Conservation (phyloP, 2,888 invertebrate species). For the Malthinus seriepunctatus region DNA sequence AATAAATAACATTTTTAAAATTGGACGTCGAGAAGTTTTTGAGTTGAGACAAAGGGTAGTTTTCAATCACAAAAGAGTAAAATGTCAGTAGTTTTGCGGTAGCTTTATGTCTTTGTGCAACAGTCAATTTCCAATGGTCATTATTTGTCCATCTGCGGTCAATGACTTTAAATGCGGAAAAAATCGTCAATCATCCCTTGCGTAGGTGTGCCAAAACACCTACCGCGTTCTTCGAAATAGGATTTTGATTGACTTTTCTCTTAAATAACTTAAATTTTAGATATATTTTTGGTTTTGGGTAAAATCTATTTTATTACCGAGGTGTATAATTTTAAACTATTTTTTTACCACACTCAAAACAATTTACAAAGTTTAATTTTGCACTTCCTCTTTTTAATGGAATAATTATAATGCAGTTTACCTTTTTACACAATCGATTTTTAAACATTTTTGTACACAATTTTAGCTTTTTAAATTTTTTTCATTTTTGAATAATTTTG, state of each 20-base stretch:
- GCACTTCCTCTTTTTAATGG: neutral
- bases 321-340: constrained; percentile 2
- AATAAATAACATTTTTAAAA: too few species aligned
- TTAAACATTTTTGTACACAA: too few species aligned
- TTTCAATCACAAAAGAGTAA: constrained; percentile 22
- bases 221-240: constrained; percentile 30
- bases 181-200: constrained; percentile 35
- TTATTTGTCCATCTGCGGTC: constrained; percentile 39
- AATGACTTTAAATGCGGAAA: constrained; percentile 32
- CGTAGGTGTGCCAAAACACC: constrained; percentile 37
- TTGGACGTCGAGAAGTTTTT: neutral
- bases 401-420: too few species aligned
- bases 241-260: constrained; percentile 33
- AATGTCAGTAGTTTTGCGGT: constrained; percentile 23
- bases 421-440: too few species aligned
- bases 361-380: constrained; percentile 3
- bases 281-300: constrained; percentile 4
- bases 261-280: constrained; percentile 24
- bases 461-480: too few species aligned
- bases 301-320: constrained; percentile 1
- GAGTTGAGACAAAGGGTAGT: constrained; percentile 1
- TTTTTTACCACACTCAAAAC: neutral
- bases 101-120: constrained; percentile 23
- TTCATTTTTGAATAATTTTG: too few species aligned
- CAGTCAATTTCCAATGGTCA: constrained; percentile 30